A percentile compares a stretch with the other conserved stretches of the same genome.
Conservation (phyloP, 2,113 vertebrate genomes). For the Oreochromis spilurus region DNA sequence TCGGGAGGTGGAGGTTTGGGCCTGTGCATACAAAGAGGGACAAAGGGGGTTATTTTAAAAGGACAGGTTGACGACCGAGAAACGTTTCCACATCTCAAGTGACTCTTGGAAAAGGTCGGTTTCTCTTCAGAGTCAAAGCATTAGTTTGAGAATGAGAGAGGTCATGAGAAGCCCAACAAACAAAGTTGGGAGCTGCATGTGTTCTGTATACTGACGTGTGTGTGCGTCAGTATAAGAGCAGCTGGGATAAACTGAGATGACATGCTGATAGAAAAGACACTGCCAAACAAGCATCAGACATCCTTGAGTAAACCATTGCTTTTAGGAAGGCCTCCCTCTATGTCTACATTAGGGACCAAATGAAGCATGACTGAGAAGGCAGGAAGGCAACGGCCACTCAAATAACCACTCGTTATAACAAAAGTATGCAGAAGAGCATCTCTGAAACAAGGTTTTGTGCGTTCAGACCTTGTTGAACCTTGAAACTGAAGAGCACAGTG, state of each 20-base stretch:
- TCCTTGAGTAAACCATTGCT: not conserved
- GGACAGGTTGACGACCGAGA: not conserved
- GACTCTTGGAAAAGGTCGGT: not conserved
- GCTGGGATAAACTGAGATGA: not conserved
- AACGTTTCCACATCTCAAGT: not conserved
- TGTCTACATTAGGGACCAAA: not conserved
- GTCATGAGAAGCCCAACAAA: not conserved
- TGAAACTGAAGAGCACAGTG: not conserved
- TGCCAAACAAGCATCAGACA: not conserved
- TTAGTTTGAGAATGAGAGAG: not conserved
- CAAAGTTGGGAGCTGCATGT: not conserved
- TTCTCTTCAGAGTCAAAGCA: not conserved
- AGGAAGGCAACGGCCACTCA: not conserved
- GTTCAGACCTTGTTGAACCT: not conserved
- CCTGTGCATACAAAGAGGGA: slow-evolving; percentile 20
- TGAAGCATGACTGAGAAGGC: not conserved
- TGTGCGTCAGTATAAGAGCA: not conserved
- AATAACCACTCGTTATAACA: not conserved
- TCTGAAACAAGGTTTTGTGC: not conserved
- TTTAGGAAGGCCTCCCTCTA: not conserved
- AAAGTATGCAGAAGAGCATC: not conserved
- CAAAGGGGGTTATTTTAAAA: not conserved
- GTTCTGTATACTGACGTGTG: not conserved
- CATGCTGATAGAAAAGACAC: not conserved
- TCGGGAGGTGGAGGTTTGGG: slow-evolving; percentile 65